Conservation (phyloP, 2,797 vertebrate genomes). For the Lindbergichthys nudifrons region DNA sequence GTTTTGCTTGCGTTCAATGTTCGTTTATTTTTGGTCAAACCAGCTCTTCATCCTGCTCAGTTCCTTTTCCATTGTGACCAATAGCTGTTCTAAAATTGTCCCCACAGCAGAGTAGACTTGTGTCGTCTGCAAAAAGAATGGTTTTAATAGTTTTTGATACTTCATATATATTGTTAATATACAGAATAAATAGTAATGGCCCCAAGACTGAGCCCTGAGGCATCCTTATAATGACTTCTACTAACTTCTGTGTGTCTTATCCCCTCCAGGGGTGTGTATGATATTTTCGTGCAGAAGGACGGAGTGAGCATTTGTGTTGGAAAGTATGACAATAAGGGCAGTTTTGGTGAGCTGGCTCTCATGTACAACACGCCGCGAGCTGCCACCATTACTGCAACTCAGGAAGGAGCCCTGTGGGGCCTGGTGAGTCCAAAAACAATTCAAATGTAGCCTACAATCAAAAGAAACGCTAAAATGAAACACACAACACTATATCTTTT, state of each 20-base stretch:
- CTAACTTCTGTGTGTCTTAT: background rate
- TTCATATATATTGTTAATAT: too few relatives aligned
- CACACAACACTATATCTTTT: background rate
- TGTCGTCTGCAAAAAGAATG: too few relatives aligned
- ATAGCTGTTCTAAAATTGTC: too few relatives aligned
- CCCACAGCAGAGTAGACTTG: too few relatives aligned
- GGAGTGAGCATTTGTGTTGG: slow-evolving; percentile 88
- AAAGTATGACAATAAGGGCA: slow-evolving; percentile 93
- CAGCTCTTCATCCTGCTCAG: too few relatives aligned
- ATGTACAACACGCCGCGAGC: slow-evolving; percentile 98
- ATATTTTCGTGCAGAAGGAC: slow-evolving; percentile 91
- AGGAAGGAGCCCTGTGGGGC: slow-evolving; percentile 93
- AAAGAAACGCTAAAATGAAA: background rate
- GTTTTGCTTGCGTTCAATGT: too few relatives aligned
- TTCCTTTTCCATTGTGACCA: too few relatives aligned
- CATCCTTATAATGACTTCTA: background rate
- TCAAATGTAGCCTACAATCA: background rate
- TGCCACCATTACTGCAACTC: slow-evolving; percentile 91
- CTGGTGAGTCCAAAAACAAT: slow-evolving; percentile 86
- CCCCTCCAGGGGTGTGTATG: slow-evolving; percentile 88
- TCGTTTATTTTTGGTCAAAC: too few relatives aligned
- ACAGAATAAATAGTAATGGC: too few relatives aligned
- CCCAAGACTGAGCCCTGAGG: too few relatives aligned
- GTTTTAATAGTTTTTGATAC: too few relatives aligned
- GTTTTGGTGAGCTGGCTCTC: slow-evolving; percentile 95